Percentiles rank a stretch among this genome's conserved stretches.
Conservation (phyloP, 1,140 invertebrate genomes). For the Belonocnema kinseyi region DNA sequence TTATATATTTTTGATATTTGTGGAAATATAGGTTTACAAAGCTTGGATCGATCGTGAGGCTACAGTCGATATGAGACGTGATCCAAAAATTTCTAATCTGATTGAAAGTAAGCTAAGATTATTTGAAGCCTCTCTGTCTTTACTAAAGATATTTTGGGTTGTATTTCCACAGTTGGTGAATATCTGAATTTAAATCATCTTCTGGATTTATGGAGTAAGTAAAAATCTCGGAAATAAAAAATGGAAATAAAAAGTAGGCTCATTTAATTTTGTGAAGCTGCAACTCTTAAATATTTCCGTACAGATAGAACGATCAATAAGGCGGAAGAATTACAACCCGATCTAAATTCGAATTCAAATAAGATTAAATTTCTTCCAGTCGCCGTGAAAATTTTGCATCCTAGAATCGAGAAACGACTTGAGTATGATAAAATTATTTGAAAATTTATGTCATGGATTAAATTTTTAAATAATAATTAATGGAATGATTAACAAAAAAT, state of each 20-base stretch:
- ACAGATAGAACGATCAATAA: not conserved
- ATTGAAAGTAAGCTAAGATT: slow-evolving; percentile 51
- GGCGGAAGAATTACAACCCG: not conserved
- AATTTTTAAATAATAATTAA: no score
- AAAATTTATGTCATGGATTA: slow-evolving; percentile 6
- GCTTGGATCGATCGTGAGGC: slow-evolving; percentile 65
- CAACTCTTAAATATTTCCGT: no score
- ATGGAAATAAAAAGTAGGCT: no score
- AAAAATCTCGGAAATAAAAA: not conserved
- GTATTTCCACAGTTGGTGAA: slow-evolving; percentile 45
- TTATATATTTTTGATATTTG: not conserved
- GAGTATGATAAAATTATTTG: slow-evolving; percentile 44
- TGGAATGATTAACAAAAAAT: no score
- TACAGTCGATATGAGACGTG: slow-evolving; percentile 33
- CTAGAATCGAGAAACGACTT: slow-evolving; percentile 65
- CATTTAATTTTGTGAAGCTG: no score
- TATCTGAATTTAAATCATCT: slow-evolving; percentile 44
- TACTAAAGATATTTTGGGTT: slow-evolving; percentile 13
- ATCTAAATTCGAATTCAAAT: not conserved
- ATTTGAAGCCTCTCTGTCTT: slow-evolving; percentile 9
- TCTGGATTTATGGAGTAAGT: slow-evolving; percentile 40
- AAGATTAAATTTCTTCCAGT: slow-evolving; percentile 53
- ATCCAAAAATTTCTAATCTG: slow-evolving; percentile 30
- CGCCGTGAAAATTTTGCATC: slow-evolving; percentile 74
- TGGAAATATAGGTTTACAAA: slow-evolving; percentile 70